These are phyloP conservation scores for Prosopocoilus inquinatus DNA, from an alignment of 2,888 invertebrate species.

Conservation along the genomic window DNA sequence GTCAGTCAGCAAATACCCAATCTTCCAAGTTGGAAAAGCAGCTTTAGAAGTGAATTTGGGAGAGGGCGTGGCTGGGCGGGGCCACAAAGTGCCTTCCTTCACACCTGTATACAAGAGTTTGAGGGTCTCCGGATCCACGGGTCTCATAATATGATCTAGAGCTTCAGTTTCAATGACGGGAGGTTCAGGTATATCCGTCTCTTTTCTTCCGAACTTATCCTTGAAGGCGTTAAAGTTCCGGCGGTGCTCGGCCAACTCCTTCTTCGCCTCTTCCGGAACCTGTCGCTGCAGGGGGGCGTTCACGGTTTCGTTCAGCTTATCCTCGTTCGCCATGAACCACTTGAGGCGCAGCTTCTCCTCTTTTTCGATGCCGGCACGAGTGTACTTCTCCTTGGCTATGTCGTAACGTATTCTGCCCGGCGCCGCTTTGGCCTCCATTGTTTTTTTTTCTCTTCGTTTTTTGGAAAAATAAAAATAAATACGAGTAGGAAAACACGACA, in stretches of 20 bases:
- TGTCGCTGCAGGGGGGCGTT: constrained; percentile 32
- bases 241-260: constrained; percentile 32
- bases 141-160: constrained; percentile 50
- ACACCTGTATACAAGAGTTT: constrained; percentile 53
- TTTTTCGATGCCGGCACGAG: constrained; percentile 32
- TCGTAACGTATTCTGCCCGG: neutral
- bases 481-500: neutral
- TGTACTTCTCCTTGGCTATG: no score
- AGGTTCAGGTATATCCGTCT: constrained; percentile 24
- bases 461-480: no score
- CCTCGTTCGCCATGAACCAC: constrained; percentile 47
- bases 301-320: constrained; percentile 38
- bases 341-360: constrained; percentile 42
- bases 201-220: constrained; percentile 26
- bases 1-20: no score
- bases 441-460: no score
- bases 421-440: no score
- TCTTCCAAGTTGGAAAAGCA: no score
- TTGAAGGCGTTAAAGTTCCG: constrained; percentile 31
- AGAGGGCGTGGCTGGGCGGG: no score
- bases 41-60: no score
- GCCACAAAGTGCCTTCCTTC: no score
- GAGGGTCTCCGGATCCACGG: constrained; percentile 52
- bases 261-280: constrained; percentile 38
- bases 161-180: constrained; percentile 27